Conservation (phyloP, 2,797 vertebrate species). For the Hirundo rustica region DNA sequence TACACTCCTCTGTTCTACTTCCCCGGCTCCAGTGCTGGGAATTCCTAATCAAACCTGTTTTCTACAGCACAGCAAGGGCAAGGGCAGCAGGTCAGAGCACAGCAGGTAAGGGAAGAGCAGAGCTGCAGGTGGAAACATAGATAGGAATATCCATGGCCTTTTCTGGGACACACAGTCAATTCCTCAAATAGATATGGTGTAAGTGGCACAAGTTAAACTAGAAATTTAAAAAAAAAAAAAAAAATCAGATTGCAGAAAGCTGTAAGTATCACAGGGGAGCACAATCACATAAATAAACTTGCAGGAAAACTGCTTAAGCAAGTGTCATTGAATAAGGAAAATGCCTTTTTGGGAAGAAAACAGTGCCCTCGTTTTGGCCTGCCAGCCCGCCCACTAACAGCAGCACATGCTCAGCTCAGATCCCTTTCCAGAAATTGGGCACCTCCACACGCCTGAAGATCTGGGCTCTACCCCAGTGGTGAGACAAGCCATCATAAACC, state of each 20-base stretch:
- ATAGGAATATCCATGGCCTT: neutral
- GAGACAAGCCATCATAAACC: neutral
- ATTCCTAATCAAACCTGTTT: conserved; percentile 12
- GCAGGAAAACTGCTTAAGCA: neutral
- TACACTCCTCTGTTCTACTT: neutral
- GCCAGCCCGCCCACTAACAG: neutral
- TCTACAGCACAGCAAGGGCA: neutral
- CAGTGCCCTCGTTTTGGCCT: neutral
- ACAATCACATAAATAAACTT: neutral
- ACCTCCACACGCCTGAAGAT: neutral
- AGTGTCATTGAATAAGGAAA: neutral
- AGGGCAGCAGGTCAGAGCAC: conserved; percentile 38
- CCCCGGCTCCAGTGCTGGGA: neutral
- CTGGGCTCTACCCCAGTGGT: neutral
- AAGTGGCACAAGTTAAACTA: neutral
- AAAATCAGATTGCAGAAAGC: neutral
- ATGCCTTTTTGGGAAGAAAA: neutral
- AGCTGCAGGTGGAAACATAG: conserved; percentile 8
- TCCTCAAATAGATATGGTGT: neutral
- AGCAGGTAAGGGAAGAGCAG: neutral
- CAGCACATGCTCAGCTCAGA: neutral
- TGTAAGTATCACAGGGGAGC: neutral
- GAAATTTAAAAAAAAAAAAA: neutral
- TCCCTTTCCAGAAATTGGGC: neutral
- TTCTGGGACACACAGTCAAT: conserved; percentile 44